Base-by-base conservation (phyloP, 2,888 invertebrate genomes). In the Apamea anceps region DNA sequence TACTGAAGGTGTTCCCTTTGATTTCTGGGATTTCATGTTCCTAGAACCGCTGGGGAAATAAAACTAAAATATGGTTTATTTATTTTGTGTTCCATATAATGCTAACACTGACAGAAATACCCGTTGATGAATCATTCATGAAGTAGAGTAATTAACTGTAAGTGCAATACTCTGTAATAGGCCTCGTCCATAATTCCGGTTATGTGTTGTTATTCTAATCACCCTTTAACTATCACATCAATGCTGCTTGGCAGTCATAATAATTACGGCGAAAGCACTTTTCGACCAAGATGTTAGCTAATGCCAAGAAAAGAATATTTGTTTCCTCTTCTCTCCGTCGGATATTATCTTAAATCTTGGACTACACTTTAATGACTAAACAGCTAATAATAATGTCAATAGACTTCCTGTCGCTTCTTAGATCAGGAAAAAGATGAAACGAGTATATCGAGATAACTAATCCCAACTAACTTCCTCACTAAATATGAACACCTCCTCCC, bases 11-110 rank as follows among this genome's bases (percentile, higher is more conserved):
- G n/a, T 72, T 82, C 28, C 62, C 51, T 87, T 78, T 82, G 76
- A 87, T 85, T 80, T 79, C 54, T 66, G 60, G 67, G 12, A 67
- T 77, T 75, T 67, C 28, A 48, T 66, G 72, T 76, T 28, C 70
- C 28, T 15, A 32, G 32, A 63, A 21, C 6, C n/a, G 10, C 12
- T 15, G 28, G 25, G 18, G 4, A 62, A 37, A 75, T 51, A 51
- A 70, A 71, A 67, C 57, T 21, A 62, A 28, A 28, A 60, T 15
- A 10, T 25, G 12, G 60, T 32, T 45, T 72, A 48, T 57, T 51
- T 15, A 10, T 51, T 48, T 65, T 42, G 10, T 63, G 10, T 62
- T 10, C n/a, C 4, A 21, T 1, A 18, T 28, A 75, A 13, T 28
- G 7, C 18, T n/a, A 18, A 25, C 13, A 45, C 8, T 45, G 0